Conservation (phyloP, 2,113 vertebrate genomes). For the Psilopogon haemacephalus region DNA sequence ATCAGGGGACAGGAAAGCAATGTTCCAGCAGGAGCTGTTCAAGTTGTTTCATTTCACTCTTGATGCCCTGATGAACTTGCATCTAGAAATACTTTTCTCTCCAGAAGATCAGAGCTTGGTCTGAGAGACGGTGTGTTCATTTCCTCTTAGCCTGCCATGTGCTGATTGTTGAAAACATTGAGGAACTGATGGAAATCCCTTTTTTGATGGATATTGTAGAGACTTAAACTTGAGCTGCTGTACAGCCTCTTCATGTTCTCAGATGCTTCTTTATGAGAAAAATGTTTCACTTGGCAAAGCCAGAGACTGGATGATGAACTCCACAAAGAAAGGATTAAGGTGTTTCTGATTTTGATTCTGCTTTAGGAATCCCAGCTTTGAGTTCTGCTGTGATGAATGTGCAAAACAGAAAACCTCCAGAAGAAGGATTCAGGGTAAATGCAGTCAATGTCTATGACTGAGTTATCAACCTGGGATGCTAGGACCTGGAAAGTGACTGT, state of each 20-base stretch:
- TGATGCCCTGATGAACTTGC: not conserved
- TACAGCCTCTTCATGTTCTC: not conserved
- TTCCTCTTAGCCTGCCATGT: not conserved
- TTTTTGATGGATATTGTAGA: not conserved
- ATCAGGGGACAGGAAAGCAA: not conserved
- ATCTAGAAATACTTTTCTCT: not conserved
- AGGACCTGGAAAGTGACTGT: not conserved
- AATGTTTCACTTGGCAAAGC: not conserved
- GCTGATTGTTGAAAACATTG: not conserved
- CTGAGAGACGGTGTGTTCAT: not conserved
- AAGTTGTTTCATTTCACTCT: not conserved
- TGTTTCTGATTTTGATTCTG: not conserved
- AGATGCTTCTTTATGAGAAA: not conserved
- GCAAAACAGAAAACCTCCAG: not conserved
- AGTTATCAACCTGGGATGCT: not conserved
- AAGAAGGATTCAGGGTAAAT: not conserved
- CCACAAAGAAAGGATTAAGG: not conserved
- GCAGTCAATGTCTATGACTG: not conserved
- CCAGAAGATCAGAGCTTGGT: not conserved
- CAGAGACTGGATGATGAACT: not conserved
- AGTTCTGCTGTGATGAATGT: not conserved
- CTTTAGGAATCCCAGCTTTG: not conserved
- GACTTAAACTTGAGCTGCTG: not conserved
- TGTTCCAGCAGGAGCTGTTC: not conserved
- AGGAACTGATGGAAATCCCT: not conserved